Conservation (phyloP, 2,113 vertebrate species). For the Scalopus aquaticus region DNA sequence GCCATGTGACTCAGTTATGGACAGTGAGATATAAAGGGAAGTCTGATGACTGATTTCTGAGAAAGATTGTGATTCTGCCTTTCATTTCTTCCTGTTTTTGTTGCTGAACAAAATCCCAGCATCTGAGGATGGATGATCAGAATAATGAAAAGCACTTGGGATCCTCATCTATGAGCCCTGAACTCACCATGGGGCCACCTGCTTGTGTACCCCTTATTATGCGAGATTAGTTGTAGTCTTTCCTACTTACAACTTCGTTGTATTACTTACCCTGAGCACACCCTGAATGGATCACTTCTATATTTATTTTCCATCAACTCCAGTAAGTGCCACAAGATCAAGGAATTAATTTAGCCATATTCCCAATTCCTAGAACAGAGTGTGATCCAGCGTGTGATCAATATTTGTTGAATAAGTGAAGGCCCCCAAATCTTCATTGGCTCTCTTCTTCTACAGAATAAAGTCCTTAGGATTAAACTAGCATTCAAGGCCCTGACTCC, state of each 20-base stretch:
- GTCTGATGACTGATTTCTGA: background rate
- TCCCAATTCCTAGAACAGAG: background rate
- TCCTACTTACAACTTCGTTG: background rate
- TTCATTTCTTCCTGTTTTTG: background rate
- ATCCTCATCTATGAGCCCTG: background rate
- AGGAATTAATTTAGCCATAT: background rate
- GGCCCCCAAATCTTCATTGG: background rate
- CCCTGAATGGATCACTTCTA: background rate
- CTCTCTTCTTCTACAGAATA: background rate
- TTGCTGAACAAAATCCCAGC: background rate
- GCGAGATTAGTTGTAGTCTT: background rate
- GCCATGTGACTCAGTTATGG: background rate
- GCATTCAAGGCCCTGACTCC: background rate
- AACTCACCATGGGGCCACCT: background rate
- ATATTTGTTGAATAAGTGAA: background rate
- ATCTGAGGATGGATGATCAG: background rate
- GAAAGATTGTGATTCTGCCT: background rate
- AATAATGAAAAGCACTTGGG: background rate
- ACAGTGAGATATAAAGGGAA: background rate
- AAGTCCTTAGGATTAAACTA: background rate
- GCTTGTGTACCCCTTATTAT: background rate
- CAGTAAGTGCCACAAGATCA: background rate
- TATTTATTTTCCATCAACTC: background rate
- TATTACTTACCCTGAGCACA: background rate
- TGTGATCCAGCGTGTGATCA: background rate